phyloP scores from a whole-genome alignment of 2,888 invertebrate genomes.

The Ariolimax columbianus region DNA sequence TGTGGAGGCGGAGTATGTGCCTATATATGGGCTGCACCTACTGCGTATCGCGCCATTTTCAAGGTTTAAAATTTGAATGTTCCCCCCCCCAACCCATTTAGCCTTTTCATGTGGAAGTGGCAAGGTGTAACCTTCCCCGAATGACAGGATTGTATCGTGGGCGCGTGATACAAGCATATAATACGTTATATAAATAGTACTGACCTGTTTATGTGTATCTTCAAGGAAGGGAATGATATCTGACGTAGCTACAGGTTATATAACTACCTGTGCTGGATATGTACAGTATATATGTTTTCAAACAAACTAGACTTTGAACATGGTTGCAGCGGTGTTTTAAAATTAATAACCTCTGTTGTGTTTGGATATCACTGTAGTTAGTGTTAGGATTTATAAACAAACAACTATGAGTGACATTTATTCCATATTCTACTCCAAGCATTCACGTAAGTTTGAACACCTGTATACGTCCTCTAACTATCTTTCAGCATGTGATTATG shows the following conservation, averaged over 20 bases:
- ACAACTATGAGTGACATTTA: constrained; percentile 24
- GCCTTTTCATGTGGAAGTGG: background rate
- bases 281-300: background rate
- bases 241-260: too few relatives aligned
- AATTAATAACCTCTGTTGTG: too few relatives aligned
- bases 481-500: too few relatives aligned
- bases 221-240: too few relatives aligned
- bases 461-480: background rate
- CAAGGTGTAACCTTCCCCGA: background rate
- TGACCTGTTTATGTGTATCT: background rate
- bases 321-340: too few relatives aligned
- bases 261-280: too few relatives aligned
- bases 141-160: constrained; percentile 3
- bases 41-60: background rate
- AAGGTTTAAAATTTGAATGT: constrained; percentile 14
- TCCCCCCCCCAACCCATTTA: background rate
- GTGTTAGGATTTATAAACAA: background rate
- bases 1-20: background rate
- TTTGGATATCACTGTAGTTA: too few relatives aligned
- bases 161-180: background rate
- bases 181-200: background rate
- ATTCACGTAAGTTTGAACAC: background rate
- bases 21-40: background rate
- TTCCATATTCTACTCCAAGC: background rate
- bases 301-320: too few relatives aligned